Evolutionary conservation across 2,888 invertebrate species (phyloP).

Genomic region (Cheilosia soror): DNA sequence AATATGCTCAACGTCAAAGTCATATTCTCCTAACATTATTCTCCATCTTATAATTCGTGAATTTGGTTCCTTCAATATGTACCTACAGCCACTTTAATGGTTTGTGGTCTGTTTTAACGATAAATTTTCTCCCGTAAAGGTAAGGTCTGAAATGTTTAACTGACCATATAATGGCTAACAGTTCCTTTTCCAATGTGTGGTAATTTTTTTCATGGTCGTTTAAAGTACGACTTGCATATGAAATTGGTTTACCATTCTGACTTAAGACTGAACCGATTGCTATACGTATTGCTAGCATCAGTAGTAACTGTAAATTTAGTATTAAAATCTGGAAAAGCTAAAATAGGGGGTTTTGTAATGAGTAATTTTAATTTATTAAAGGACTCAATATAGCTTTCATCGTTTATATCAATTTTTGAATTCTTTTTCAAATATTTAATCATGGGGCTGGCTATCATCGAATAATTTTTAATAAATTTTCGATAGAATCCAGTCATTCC

Average conservation of each 20-base stretch:
- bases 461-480: constrained; percentile 60
- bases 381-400: neutral
- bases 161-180: neutral
- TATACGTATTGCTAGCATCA: neutral
- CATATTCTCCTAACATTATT: neutral
- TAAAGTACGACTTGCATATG: neutral
- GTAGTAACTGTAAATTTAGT: neutral
- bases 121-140: neutral
- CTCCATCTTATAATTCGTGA: neutral
- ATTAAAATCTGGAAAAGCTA: neutral
- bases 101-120: neutral
- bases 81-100: neutral
- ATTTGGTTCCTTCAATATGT: neutral
- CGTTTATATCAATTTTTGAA: neutral
- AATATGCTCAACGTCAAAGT: neutral
- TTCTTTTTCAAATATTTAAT: neutral
- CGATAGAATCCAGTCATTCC: constrained; percentile 48
- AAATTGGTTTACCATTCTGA: neutral
- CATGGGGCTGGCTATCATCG: constrained; percentile 6
- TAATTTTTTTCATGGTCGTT: neutral
- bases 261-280: neutral
- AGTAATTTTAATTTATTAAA: neutral
- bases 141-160: neutral
- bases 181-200: neutral
- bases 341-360: neutral